Evolutionary conservation across 2,888 invertebrate genomes (phyloP).

Genomic region (Crossocerus cetratus): DNA sequence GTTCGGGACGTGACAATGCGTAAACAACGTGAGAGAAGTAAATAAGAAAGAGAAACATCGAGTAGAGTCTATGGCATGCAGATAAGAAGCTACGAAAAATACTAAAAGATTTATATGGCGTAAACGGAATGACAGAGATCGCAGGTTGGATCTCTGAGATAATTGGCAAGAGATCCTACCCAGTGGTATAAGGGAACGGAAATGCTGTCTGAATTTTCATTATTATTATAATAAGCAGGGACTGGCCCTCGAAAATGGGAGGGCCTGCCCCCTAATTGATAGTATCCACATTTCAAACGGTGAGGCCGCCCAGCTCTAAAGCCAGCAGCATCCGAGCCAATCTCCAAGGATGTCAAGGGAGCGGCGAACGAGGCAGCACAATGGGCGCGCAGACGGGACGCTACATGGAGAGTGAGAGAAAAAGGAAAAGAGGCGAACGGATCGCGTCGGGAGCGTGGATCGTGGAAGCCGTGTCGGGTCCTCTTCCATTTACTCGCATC

Average conservation of each 20-base stretch:
- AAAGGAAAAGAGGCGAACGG: neutral
- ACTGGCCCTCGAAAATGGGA: neutral
- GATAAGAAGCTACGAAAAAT: too few relatives aligned
- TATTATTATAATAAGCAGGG: neutral
- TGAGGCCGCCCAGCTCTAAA: too few relatives aligned
- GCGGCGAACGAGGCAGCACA: neutral
- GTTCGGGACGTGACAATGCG: neutral
- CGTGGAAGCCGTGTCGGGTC: neutral
- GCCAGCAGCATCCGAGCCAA: neutral
- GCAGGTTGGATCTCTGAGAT: too few relatives aligned
- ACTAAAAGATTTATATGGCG: too few relatives aligned
- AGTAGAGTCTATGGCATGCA: too few relatives aligned
- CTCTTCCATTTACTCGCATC: slow-evolving; percentile 38
- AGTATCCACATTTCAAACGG: too few relatives aligned
- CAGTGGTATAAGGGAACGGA: too few relatives aligned
- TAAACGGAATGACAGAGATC: too few relatives aligned
- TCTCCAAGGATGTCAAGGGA: neutral
- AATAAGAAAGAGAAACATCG: too few relatives aligned
- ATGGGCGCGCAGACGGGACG: neutral
- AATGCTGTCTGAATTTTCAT: too few relatives aligned
- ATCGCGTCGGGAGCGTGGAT: neutral
- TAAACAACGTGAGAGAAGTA: neutral
- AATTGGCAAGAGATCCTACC: too few relatives aligned
- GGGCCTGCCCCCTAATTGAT: too few relatives aligned
- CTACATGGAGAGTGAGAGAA: neutral